These are phyloP conservation scores for Sylvia borin DNA, from an alignment of 2,797 vertebrate species.

Conservation along the genomic window DNA sequence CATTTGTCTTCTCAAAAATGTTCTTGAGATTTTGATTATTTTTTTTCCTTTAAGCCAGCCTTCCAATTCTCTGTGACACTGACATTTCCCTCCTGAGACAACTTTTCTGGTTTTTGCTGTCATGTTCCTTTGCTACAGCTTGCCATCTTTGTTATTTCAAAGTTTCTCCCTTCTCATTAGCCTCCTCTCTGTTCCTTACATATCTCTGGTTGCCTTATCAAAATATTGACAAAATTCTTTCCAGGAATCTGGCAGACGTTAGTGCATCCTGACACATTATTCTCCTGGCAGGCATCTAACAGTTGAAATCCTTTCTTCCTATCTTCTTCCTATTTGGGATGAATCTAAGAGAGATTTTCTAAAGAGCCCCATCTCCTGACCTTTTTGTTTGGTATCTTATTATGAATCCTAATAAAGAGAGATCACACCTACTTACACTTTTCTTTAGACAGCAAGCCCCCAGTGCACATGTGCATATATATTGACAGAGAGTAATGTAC, in stretches of 20 bases:
- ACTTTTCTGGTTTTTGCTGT: neutral
- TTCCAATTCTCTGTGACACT: neutral
- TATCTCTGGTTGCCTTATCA: neutral
- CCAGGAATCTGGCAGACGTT: neutral
- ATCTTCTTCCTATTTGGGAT: neutral
- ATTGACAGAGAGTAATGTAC: neutral
- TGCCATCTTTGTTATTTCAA: neutral
- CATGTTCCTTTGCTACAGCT: neutral
- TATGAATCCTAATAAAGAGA: neutral
- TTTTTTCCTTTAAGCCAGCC: neutral
- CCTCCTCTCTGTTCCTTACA: neutral
- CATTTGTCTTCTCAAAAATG: neutral
- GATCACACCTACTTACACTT: neutral
- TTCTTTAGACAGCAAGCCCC: neutral
- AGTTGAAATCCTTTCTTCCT: neutral
- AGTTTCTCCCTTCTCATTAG: neutral
- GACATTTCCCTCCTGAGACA: neutral
- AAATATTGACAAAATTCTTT: slow-evolving; percentile 4
- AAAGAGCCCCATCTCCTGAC: neutral
- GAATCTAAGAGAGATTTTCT: neutral
- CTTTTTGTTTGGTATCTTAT: neutral
- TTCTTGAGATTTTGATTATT: neutral
- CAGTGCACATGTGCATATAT: neutral
- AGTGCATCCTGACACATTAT: neutral
- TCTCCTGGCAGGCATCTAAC: neutral